Evolutionary conservation across 2,888 invertebrate genomes (phyloP).

Genomic region (Philonicus albiceps): DNA sequence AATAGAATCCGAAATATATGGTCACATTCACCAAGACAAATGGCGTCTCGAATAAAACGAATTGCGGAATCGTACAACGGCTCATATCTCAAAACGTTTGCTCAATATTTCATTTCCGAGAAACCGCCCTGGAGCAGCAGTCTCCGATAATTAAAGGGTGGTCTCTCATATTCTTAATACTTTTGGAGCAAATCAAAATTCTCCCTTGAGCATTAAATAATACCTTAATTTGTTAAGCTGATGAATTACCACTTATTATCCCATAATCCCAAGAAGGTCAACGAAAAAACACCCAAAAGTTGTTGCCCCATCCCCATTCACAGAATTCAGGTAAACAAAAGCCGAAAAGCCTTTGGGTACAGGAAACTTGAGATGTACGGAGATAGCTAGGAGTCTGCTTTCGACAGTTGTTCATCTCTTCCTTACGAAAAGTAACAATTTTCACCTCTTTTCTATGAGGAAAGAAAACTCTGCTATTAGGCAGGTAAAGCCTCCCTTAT

Average conservation of each 20-base stretch:
- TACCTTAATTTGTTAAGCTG: neutral
- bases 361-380: neutral
- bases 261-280: neutral
- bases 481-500: neutral
- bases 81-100: neutral
- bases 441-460: neutral
- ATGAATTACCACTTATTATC: neutral
- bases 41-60: neutral
- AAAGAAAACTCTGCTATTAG: neutral
- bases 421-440: neutral
- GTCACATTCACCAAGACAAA: constrained; percentile 9
- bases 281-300: neutral
- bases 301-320: neutral
- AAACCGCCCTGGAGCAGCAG: neutral
- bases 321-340: neutral
- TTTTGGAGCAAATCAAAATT: neutral
- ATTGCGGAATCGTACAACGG: neutral
- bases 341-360: neutral
- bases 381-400: neutral
- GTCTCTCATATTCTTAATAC: neutral
- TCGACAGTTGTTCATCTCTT: neutral
- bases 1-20: constrained; percentile 28
- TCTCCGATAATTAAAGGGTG: neutral
- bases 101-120: neutral
- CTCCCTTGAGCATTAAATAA: neutral